Evolutionary conservation across 2,797 vertebrate species (phyloP).

Genomic region (Danio kyathit): DNA sequence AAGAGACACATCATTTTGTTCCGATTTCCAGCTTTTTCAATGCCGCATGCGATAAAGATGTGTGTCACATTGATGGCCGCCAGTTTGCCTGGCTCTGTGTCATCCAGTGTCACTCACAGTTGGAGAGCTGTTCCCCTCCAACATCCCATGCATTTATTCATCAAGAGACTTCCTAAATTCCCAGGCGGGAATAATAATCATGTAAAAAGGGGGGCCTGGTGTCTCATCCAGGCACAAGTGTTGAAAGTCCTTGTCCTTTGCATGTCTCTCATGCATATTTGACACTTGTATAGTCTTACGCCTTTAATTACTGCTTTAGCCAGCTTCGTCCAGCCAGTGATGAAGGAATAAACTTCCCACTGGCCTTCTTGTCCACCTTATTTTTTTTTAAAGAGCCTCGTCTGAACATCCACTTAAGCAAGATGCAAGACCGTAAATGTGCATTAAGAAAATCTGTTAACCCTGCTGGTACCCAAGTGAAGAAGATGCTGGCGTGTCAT

Average conservation of each 20-base stretch:
- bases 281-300: conserved; percentile 53
- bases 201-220: conserved; percentile 28
- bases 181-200: conserved; percentile 51
- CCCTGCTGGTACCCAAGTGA: conserved; percentile 38
- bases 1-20: conserved; percentile 67
- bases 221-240: conserved; percentile 35
- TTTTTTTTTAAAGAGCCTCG: conserved; percentile 37
- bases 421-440: conserved; percentile 25
- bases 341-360: background rate
- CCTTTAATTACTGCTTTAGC: conserved; percentile 46
- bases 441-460: conserved; percentile 43
- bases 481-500: conserved; percentile 7
- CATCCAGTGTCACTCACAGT: conserved; percentile 40
- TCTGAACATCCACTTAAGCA: conserved; percentile 53
- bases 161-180: conserved; percentile 46
- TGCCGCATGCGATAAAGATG: conserved; percentile 49
- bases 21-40: conserved; percentile 61
- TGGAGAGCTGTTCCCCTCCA: conserved; percentile 53
- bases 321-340: background rate
- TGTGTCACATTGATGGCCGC: conserved; percentile 17
- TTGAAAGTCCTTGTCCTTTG: conserved; percentile 41
- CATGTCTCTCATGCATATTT: conserved; percentile 56
- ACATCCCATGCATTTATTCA: conserved; percentile 63
- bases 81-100: background rate
- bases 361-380: conserved; percentile 1